Percentiles rank a stretch among this genome's conserved stretches.
phyloP scores from a whole-genome alignment of 2,888 invertebrate species.

The Apodemia mormo region DNA sequence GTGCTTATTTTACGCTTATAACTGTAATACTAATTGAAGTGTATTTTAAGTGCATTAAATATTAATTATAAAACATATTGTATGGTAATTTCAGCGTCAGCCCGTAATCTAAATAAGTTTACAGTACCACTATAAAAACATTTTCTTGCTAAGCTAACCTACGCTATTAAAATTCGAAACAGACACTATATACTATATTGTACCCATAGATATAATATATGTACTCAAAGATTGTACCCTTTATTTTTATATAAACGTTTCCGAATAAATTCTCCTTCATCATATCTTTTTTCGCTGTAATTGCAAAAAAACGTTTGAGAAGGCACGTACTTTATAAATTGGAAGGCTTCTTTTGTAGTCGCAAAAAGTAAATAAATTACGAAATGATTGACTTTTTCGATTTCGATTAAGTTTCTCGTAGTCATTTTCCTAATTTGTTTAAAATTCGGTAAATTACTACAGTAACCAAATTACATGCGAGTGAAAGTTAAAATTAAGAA shows the following conservation, averaged over 20 bases:
- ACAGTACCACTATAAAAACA: too few relatives aligned
- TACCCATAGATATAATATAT: background rate
- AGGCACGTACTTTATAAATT: conserved; percentile 6
- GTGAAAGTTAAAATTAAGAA: too few relatives aligned
- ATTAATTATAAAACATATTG: too few relatives aligned
- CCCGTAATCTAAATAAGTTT: too few relatives aligned
- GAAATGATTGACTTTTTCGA: background rate
- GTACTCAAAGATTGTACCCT: background rate
- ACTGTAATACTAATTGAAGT: too few relatives aligned
- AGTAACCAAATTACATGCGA: background rate
- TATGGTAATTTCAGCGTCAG: too few relatives aligned
- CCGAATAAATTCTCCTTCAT: background rate
- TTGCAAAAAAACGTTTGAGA: background rate
- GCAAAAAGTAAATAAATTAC: background rate
- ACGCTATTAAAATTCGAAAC: background rate
- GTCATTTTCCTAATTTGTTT: too few relatives aligned
- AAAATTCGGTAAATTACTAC: background rate
- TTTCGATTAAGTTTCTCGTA: too few relatives aligned
- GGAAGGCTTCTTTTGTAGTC: conserved; percentile 5
- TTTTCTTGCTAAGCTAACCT: background rate
- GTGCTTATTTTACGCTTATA: too few relatives aligned
- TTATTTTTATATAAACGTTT: background rate
- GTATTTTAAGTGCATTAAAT: too few relatives aligned
- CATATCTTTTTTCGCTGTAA: background rate
- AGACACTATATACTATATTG: background rate